Evolutionary conservation across 1,140 invertebrate genomes (phyloP), one percentile per base, ranked within the genome.

Genomic region (Phymastichus coffea): DNA sequence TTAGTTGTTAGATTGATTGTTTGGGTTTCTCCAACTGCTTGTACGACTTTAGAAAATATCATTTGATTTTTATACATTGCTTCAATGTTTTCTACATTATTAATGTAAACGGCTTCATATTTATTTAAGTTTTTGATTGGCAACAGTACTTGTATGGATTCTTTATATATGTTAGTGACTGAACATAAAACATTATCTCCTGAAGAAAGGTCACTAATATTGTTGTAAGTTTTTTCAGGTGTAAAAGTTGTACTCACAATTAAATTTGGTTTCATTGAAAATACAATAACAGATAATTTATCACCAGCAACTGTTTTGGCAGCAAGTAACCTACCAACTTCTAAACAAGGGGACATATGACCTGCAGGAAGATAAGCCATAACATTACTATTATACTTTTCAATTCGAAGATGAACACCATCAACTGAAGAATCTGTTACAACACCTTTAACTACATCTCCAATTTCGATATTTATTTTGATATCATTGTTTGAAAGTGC

Each of bases 281-380:
- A 80, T 35, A 80, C 66, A 1, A 66, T 12, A 17, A 72, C 75
- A 3, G 56, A 60, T 0, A 80, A 59, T 15, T 44, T 57, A n/a
- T 72, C 66, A 0, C 75, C 77, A 14, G 71, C 54, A 25, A 65
- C 49, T 1, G 22, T 70, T 46, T 64, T 73, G 0, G 65, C 48
- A 12, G 70, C 63, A 10, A 79, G 20, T 14, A 72, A 38, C 41
- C 41, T 65, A 2, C 69, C 75, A 2, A 76, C 20, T 28, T 78
- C 63, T 2, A 59, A 23, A 43, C 72, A 75, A 0, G 72, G 74
- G 0, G 76, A 66, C 57, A 80, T 65, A 25, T 79, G 78, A 15
- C 72, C 72, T 0, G 73, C 63, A 9, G 78, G 78, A 10, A 80
- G 52, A 52, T 73, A 78, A 4, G 54, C 75, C 0, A 40, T 66